Percentiles rank a stretch among this genome's conserved stretches.
Evolutionary conservation across 1,140 invertebrate species (phyloP).

Genomic region (Rhagoletis zephyria): DNA sequence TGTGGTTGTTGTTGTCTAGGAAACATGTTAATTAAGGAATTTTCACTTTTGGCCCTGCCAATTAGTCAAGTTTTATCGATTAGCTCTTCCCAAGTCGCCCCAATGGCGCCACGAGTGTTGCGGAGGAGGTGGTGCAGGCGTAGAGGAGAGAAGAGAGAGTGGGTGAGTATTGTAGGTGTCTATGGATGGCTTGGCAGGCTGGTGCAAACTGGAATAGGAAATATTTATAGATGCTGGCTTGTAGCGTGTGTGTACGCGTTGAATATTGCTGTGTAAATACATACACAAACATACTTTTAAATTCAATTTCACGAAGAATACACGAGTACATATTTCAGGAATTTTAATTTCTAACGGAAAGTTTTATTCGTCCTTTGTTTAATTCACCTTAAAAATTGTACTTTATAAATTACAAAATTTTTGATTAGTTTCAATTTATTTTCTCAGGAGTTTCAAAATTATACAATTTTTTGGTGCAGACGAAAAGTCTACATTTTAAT

Average conservation of each 20-base stretch:
- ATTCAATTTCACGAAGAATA: no score
- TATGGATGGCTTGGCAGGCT: not conserved
- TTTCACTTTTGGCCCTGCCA: constrained; percentile 52
- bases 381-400: no score
- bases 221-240: no score
- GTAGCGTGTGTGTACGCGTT: not conserved
- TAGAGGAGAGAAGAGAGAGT: not conserved
- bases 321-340: no score
- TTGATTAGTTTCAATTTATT: no score
- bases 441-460: no score
- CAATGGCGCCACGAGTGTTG: constrained; percentile 25
- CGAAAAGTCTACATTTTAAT: no score
- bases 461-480: no score
- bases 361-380: no score
- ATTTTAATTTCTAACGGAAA: no score
- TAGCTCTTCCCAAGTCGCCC: constrained; percentile 45
- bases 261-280: not conserved
- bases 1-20: constrained; percentile 33
- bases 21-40: constrained; percentile 52
- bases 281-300: no score
- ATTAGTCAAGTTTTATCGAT: constrained; percentile 52
- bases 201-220: not conserved
- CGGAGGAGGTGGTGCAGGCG: not conserved
- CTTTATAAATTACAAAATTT: no score
- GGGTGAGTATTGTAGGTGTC: not conserved